Evolutionary conservation across 2,797 vertebrate genomes (phyloP), one percentile per base, ranked within the genome.

Genomic region (Peromyscus eremicus): DNA sequence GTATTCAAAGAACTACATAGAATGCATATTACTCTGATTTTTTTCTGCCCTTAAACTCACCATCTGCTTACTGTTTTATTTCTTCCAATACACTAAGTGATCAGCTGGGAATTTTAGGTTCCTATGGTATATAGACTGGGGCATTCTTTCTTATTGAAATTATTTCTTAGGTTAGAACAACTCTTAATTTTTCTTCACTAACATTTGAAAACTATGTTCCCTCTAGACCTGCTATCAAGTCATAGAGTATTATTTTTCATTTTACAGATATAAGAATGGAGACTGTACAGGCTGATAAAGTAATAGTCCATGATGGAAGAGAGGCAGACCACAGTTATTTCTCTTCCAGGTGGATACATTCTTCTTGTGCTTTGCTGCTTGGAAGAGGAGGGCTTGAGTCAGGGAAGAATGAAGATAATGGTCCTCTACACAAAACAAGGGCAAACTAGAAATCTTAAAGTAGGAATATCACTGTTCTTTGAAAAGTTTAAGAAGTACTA

Each of bases 321-420:
- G 52, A 46, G 3, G 43, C n/a, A 29, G 27, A 73, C 1, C 3
- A 4, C 6, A 83, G n/a, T 16, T 60, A 16, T 70, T 46, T 76
- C 29, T 7, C 29, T 13, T 43, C 2, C 1, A 79, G 14, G 64
- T 55, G 1, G 4, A 3, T 1, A 12, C 1, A n/a, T 17, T 5
- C 23, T 91, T 21, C 32, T 11, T 66, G 6, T 17, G 0, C 0
- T 34, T 1, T 62, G 4, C 6, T 70, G 0, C 3, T 9, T 85
- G 27, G 55, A 25, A 0, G 60, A 75, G n/a, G 9, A 55, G 11
- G 2, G 2, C 7, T 55, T 43, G 5, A 9, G 21, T 23, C 46
- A 89, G 0, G 60, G 49, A 70, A 52, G 43, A 37, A 89, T 27
- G 0, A 6, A 60, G 5, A 43, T 0, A 14, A 76, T 40, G 12